These are phyloP conservation scores for Otus sunia DNA, from an alignment of 2,113 vertebrate genomes.

Conservation along the genomic window DNA sequence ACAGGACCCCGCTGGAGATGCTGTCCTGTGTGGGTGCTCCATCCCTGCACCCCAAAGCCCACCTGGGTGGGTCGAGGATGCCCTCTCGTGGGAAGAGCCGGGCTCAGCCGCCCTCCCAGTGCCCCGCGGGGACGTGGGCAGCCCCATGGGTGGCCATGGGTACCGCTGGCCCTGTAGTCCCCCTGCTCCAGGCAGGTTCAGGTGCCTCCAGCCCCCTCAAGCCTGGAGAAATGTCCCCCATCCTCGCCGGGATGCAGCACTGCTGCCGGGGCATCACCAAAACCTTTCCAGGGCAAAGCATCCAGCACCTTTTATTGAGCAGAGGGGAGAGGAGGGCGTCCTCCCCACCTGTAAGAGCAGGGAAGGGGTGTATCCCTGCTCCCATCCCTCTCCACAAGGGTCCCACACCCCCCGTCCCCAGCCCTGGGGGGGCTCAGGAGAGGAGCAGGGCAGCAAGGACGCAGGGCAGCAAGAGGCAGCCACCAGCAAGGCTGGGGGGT, in stretches of 20 bases:
- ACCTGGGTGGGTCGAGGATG: neutral
- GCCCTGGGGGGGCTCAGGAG: neutral
- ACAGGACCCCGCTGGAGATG: neutral
- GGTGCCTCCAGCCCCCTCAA: neutral
- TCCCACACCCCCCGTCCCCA: neutral
- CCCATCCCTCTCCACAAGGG: too few relatives aligned
- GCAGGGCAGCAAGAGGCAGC: slow-evolving; percentile 8
- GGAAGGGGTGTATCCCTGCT: neutral
- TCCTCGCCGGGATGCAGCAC: neutral
- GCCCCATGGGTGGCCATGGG: neutral
- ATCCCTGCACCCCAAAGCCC: neutral
- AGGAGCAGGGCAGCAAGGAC: neutral
- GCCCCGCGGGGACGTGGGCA: neutral
- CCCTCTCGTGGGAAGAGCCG: slow-evolving; percentile 39
- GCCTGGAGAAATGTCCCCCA: neutral
- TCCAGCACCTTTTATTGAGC: neutral
- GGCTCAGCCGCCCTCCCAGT: neutral
- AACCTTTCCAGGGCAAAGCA: neutral
- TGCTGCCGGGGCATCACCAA: fast-evolving
- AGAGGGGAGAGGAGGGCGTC: neutral
- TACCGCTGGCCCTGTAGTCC: neutral
- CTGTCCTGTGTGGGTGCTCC: neutral
- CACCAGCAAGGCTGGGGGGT: fast-evolving
- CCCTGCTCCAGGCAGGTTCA: neutral
- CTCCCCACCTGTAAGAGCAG: neutral